Percentiles rank a stretch among this genome's conserved stretches.
Evolutionary conservation across 2,888 invertebrate species (phyloP).

Genomic region (Leptarthrus brevirostris): DNA sequence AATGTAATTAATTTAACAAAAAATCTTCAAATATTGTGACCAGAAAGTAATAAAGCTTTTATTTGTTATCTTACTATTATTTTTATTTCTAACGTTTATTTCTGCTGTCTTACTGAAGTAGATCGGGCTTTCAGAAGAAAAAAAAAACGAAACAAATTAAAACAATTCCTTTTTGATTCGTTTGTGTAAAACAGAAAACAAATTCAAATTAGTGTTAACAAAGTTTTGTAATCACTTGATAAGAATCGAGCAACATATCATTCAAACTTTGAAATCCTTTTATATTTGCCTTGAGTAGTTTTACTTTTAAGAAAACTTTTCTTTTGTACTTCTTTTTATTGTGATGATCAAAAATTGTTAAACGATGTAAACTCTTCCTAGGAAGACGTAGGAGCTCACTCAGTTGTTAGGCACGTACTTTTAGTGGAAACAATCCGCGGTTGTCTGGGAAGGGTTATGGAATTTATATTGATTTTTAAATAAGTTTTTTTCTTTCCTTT

Average conservation of each 20-base stretch:
- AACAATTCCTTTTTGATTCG: too few relatives aligned
- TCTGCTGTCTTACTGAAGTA: too few relatives aligned
- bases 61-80: conserved; percentile 5
- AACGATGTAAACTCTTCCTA: conserved; percentile 1
- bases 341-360: conserved; percentile 4
- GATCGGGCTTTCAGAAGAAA: too few relatives aligned
- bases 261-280: background rate
- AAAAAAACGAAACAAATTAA: too few relatives aligned
- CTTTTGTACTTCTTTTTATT: background rate
- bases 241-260: background rate
- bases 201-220: too few relatives aligned
- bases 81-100: background rate
- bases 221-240: too few relatives aligned
- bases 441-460: conserved; percentile 25
- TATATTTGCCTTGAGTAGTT: background rate
- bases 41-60: conserved; percentile 25
- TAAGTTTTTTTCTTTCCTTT: conserved; percentile 6
- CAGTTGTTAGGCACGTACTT: background rate
- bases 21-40: conserved; percentile 6
- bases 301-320: background rate
- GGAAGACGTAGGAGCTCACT: background rate
- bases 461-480: conserved; percentile 6
- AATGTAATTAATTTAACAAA: conserved; percentile 22
- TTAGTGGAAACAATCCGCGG: background rate
- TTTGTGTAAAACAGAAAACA: too few relatives aligned